These are phyloP conservation scores for Nebria brevicollis DNA, from an alignment of 2,888 invertebrate genomes.

Conservation along the genomic window DNA sequence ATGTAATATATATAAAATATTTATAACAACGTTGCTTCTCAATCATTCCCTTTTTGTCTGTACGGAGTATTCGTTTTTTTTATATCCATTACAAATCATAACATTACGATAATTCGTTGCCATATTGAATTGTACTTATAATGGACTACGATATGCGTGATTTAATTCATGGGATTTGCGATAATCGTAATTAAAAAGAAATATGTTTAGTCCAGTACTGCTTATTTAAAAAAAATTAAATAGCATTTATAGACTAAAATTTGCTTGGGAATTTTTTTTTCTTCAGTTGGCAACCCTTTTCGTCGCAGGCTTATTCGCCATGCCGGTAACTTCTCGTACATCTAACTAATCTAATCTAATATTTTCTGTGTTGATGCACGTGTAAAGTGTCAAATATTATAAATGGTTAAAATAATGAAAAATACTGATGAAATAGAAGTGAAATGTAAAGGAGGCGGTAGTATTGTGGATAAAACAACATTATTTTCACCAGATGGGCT, in stretches of 20 bases:
- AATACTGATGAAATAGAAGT: conserved; percentile 58
- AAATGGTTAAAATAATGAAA: conserved; percentile 37
- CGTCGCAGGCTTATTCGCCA: too few species aligned
- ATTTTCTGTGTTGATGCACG: conserved; percentile 5
- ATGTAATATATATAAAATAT: conserved; percentile 47
- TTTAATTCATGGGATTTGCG: too few species aligned
- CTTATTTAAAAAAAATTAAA: too few species aligned
- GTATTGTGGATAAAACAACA: conserved; percentile 69
- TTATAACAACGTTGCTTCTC: conserved; percentile 29
- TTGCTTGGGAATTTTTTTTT: too few species aligned
- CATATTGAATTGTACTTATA: neutral
- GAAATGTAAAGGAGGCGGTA: conserved; percentile 71
- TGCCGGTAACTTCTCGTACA: too few species aligned
- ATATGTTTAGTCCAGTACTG: too few species aligned
- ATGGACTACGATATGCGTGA: too few species aligned
- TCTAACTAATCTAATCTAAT: too few species aligned
- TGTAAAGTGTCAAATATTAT: conserved; percentile 3
- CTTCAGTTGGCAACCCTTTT: too few species aligned
- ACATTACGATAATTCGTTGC: neutral
- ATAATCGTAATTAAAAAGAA: too few species aligned
- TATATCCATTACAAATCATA: neutral
- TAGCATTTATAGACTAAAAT: too few species aligned
- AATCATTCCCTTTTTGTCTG: neutral
- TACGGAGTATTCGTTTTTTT: too few species aligned
- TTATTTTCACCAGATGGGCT: conserved; percentile 71